phyloP scores from a whole-genome alignment of 2,888 invertebrate genomes.

The Mechanitis mazaeus region DNA sequence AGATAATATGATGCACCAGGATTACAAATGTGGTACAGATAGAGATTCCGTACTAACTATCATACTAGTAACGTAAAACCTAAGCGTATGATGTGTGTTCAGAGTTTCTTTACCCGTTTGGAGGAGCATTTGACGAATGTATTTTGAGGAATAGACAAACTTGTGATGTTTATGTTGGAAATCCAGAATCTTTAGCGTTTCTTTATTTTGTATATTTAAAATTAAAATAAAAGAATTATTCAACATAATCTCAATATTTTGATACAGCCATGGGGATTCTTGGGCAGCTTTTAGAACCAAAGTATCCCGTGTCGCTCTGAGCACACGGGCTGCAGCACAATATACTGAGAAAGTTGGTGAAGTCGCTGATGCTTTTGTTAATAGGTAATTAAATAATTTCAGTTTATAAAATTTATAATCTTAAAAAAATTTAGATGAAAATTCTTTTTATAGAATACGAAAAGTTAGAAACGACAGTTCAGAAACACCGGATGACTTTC shows the following conservation, averaged over 20 bases:
- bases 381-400: slow-evolving; percentile 63
- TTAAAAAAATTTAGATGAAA: background rate
- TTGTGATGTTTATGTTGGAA: too few relatives aligned
- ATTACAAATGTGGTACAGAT: too few relatives aligned
- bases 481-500: slow-evolving; percentile 81
- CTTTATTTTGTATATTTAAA: too few relatives aligned
- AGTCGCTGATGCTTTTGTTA: slow-evolving; percentile 82
- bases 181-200: too few relatives aligned
- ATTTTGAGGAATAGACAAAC: too few relatives aligned
- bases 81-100: too few relatives aligned
- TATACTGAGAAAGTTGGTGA: slow-evolving; percentile 82
- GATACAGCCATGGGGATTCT: slow-evolving; percentile 84
- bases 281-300: slow-evolving; percentile 88
- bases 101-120: too few relatives aligned
- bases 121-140: too few relatives aligned
- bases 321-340: slow-evolving; percentile 83
- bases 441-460: slow-evolving; percentile 67
- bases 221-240: background rate
- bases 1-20: too few relatives aligned
- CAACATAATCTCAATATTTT: background rate
- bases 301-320: slow-evolving; percentile 86
- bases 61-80: too few relatives aligned
- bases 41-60: too few relatives aligned
- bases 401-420: background rate
- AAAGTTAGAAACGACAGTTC: slow-evolving; percentile 68